Evolutionary conservation across 1,140 invertebrate genomes (phyloP), one percentile per base, ranked within the genome.

Genomic region (Gryon sp.): DNA sequence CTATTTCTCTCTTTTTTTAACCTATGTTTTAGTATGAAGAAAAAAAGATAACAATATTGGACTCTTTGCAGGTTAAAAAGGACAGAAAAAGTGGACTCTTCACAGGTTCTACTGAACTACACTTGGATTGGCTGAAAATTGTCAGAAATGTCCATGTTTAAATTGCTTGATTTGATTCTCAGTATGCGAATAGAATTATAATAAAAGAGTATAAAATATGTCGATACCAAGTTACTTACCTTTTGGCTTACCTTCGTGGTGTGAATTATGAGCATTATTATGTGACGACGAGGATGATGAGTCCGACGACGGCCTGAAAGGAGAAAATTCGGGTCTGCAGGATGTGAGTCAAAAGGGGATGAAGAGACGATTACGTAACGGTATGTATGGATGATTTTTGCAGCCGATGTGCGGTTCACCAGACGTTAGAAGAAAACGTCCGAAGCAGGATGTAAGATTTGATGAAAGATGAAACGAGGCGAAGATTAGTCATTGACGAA

Each of bases 321-420:
- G 83, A 88, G 94, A 94, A 91, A 95, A 94, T 92, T 95, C 94
- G 90, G 93, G 93, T 91, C 89, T 89, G 87, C 84, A 88, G 78
- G 65, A 75, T 16, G 65, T 76, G 69, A 81, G 22, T 16, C 50
- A 62, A 63, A 75, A 34, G 62, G 68, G 72, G 77, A 79, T 46
- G 66, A 12, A 55, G 46, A 38, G 43, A 76, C 76, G 72, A 63
- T 68, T 69, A 76, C 59, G 36, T 43, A 66, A 77, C 69, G 46
- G n/a, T n/a, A n/a, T 34, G 46, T 72, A 55, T 63, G 55, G 72
- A 82, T 77, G 73, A n/a, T n/a, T 72, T 76, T 72, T 60, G 77
- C 74, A 75, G 80, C 78, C 55, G 55, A n/a, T n/a, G 36, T 72
- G 41, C 66, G 53, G 82, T 76, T 73, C 79, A 60, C 80, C 80